Percentiles rank a stretch among this genome's conserved stretches.
phyloP scores from a whole-genome alignment of 2,113 vertebrate genomes.

The Cyanoliseus patagonus region DNA sequence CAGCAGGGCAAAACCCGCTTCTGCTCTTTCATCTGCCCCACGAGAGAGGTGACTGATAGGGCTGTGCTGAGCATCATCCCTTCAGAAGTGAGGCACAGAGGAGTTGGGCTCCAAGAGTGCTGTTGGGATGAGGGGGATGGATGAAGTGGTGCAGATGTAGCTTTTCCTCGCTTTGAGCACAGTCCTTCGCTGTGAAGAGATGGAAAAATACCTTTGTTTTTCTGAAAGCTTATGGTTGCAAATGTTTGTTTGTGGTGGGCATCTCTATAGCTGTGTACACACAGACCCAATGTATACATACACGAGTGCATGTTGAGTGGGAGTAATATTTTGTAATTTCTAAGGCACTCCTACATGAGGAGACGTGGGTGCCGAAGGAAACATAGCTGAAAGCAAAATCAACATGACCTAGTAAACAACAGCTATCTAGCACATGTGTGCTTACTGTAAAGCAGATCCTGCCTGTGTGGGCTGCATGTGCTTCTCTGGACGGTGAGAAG shows the following conservation, averaged over 20 bases:
- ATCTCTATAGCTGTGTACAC: constrained; percentile 38
- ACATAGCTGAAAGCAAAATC: constrained; percentile 59
- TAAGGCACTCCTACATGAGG: constrained; percentile 45
- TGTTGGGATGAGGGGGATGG: background rate
- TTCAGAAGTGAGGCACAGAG: background rate
- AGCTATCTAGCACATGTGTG: constrained; percentile 38
- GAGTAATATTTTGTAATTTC: constrained; percentile 62
- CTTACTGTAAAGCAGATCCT: constrained; percentile 28
- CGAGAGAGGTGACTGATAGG: background rate
- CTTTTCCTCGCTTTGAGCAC: background rate
- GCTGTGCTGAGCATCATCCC: background rate
- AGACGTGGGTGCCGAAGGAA: constrained; percentile 49
- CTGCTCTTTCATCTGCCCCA: background rate
- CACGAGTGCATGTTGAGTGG: constrained; percentile 28
- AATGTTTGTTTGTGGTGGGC: constrained; percentile 50
- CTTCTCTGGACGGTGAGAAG: background rate
- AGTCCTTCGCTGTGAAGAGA: background rate
- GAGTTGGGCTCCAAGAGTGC: background rate
- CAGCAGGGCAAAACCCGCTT: background rate
- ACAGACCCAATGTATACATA: constrained; percentile 26
- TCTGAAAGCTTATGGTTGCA: background rate
- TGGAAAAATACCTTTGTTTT: constrained; percentile 42
- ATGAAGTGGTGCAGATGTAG: background rate
- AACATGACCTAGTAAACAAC: constrained; percentile 61
- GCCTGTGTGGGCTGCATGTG: background rate